These are phyloP conservation scores for Martes martes DNA, from an alignment of 2,113 vertebrate species.

Conservation along the genomic window DNA sequence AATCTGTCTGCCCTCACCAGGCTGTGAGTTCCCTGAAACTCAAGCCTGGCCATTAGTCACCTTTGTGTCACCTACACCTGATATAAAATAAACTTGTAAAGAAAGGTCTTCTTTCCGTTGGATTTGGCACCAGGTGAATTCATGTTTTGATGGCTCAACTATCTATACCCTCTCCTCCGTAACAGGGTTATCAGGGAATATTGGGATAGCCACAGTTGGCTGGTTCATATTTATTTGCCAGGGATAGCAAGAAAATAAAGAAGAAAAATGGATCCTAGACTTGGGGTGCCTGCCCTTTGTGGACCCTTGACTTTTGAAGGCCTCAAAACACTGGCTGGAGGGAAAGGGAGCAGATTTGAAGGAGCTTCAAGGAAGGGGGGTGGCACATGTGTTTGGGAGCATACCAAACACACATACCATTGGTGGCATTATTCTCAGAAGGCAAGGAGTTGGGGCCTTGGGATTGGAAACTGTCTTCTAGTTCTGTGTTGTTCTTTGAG, in stretches of 20 bases:
- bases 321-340: not conserved
- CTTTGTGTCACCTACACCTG: not conserved
- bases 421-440: not conserved
- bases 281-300: not conserved
- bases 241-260: not conserved
- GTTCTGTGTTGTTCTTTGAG: not conserved
- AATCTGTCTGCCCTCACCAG: not conserved
- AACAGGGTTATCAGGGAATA: not conserved
- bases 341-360: not conserved
- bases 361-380: fast-evolving
- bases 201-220: not conserved
- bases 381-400: not conserved
- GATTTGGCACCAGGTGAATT: not conserved
- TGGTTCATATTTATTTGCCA: not conserved
- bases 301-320: not conserved
- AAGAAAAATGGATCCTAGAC: not conserved
- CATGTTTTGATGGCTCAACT: not conserved
- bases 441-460: not conserved
- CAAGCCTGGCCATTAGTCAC: not conserved
- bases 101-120: not conserved
- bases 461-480: not conserved
- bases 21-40: not conserved
- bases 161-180: not conserved
- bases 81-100: not conserved
- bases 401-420: not conserved